Conservation (phyloP, 2,797 vertebrate species). For the Enoplosus armatus region DNA sequence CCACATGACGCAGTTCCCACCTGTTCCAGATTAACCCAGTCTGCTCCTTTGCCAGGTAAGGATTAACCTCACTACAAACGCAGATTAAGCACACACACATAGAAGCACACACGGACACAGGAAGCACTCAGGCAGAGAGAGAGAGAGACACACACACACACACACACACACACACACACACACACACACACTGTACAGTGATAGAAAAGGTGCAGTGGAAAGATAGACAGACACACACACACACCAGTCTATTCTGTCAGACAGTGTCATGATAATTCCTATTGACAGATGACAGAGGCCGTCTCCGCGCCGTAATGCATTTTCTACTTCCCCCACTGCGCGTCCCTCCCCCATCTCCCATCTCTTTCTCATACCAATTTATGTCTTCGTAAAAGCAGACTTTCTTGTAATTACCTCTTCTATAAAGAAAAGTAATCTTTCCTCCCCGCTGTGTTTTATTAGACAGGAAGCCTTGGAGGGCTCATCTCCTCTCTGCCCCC, state of each 20-base stretch:
- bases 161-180: not conserved
- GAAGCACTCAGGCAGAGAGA: conserved; percentile 4
- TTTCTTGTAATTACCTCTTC: conserved; percentile 69
- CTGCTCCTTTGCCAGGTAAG: conserved; percentile 60
- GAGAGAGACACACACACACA: too few relatives aligned
- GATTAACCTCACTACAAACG: conserved; percentile 73
- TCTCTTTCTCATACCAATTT: conserved; percentile 51
- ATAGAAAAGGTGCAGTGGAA: conserved; percentile 22
- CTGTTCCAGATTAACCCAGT: conserved; percentile 76
- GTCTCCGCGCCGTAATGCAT: conserved; percentile 12
- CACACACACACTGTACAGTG: not conserved
- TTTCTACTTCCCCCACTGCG: conserved; percentile 17
- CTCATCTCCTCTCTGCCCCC: conserved; percentile 8
- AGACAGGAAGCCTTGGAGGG: conserved; percentile 57
- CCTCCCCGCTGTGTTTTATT: conserved; percentile 66
- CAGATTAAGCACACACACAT: conserved; percentile 57
- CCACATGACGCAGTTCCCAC: conserved; percentile 52
- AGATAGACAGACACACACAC: conserved; percentile 8
- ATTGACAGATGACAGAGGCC: conserved; percentile 41
- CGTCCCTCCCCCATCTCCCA: conserved; percentile 8
- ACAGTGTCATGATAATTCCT: conserved; percentile 31
- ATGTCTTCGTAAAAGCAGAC: conserved; percentile 64
- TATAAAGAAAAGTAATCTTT: conserved; percentile 62
- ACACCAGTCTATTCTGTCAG: conserved; percentile 2
- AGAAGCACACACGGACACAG: not conserved